Percentiles rank a stretch among this genome's conserved stretches.
Conservation (phyloP, 2,888 invertebrate genomes). For the Meiosimyza platycephala region DNA sequence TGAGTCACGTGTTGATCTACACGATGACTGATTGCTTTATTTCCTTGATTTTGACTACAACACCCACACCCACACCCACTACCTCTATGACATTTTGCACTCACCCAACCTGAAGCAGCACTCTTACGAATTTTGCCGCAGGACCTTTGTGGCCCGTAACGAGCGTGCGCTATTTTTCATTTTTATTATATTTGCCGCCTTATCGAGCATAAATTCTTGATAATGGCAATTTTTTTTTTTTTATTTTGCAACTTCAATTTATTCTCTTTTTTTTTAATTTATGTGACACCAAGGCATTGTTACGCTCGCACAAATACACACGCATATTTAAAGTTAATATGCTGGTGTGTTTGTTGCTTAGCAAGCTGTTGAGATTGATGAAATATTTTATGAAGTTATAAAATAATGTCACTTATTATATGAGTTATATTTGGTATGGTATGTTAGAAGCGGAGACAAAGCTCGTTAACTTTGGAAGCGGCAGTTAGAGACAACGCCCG, state of each 20-base stretch:
- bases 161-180: slow-evolving; percentile 40
- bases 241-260: slow-evolving; percentile 1
- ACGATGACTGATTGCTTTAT: slow-evolving; percentile 28
- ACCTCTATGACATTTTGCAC: no score
- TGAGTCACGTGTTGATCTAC: slow-evolving; percentile 29
- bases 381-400: slow-evolving; percentile 24
- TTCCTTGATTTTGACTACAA: not conserved
- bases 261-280: slow-evolving; percentile 16
- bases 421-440: not conserved
- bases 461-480: no score
- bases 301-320: slow-evolving; percentile 6
- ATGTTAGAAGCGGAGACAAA: no score
- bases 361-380: slow-evolving; percentile 14
- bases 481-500: no score
- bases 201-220: slow-evolving; percentile 43
- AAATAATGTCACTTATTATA: slow-evolving; percentile 23
- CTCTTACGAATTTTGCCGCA: no score
- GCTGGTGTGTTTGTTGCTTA: not conserved
- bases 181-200: slow-evolving; percentile 47
- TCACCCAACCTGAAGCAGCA: no score
- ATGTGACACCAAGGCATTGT: slow-evolving; percentile 23
- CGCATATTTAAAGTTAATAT: not conserved
- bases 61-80: no score
- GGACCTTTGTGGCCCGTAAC: not conserved
- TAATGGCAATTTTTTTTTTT: slow-evolving; percentile 12